A percentile compares a stretch with the other conserved stretches of the same genome.
phyloP scores from a whole-genome alignment of 2,113 vertebrate species.

The Pipra filicauda region DNA sequence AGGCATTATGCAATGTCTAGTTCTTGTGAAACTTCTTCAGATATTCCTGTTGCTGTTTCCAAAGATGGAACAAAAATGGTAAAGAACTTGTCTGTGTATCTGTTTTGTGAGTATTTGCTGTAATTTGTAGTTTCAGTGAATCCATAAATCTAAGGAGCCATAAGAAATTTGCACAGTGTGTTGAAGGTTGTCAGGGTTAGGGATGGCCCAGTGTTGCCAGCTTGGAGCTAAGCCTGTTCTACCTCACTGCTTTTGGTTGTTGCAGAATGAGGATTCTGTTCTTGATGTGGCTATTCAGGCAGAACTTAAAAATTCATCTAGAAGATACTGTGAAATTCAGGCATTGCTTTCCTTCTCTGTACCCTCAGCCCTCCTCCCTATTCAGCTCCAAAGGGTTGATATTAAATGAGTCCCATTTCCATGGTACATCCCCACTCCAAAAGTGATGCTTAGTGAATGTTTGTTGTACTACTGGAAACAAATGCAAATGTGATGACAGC shows the following conservation, averaged over 20 bases:
- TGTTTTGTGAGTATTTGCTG: not conserved
- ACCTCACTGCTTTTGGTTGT: not conserved
- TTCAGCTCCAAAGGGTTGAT: not conserved
- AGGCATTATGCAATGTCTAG: not conserved
- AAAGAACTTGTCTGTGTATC: not conserved
- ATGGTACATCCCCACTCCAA: fast-evolving
- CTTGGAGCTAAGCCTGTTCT: not conserved
- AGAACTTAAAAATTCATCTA: not conserved
- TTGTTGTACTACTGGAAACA: not conserved
- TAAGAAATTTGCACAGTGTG: not conserved
- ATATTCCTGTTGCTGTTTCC: not conserved
- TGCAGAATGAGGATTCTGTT: not conserved
- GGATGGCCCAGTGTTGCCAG: not conserved
- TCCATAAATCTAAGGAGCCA: not conserved
- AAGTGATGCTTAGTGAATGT: not conserved
- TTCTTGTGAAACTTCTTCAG: not conserved
- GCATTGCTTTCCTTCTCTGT: not conserved
- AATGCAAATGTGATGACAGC: not conserved
- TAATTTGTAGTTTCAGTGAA: not conserved
- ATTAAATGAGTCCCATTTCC: not conserved
- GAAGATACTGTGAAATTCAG: fast-evolving
- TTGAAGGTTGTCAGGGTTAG: not conserved
- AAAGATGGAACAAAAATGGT: not conserved
- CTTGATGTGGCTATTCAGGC: not conserved
- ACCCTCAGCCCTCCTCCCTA: fast-evolving